A percentile compares a stretch with the other conserved stretches of the same genome.
Evolutionary conservation across 2,888 invertebrate genomes (phyloP).

Genomic region (Cataglyphis rosenhaueri): DNA sequence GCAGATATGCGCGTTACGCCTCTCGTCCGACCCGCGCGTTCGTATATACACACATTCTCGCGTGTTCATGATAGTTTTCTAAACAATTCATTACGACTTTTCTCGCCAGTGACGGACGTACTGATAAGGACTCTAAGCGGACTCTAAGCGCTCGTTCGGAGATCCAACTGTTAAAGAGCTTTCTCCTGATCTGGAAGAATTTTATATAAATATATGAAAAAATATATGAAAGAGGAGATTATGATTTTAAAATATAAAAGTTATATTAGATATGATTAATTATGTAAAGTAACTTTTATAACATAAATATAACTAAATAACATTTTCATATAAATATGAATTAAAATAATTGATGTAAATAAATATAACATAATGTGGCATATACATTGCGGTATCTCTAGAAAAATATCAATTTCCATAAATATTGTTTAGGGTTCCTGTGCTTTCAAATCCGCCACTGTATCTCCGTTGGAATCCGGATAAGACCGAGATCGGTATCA

Average conservation of each 20-base stretch:
- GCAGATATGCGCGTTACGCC: constrained; percentile 55
- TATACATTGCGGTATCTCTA: not conserved
- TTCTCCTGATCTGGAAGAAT: not conserved
- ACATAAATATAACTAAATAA: too few relatives aligned
- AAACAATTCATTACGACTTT: constrained; percentile 34
- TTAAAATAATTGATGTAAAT: too few relatives aligned
- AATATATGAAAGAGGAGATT: not conserved
- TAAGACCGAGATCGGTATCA: constrained; percentile 20
- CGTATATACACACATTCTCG: constrained; percentile 3
- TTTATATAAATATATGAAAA: not conserved
- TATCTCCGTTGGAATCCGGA: not conserved
- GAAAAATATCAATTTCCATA: not conserved
- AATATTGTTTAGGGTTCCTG: not conserved
- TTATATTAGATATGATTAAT: not conserved
- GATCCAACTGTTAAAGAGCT: not conserved
- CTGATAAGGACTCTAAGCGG: constrained; percentile 6
- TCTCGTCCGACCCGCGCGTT: constrained; percentile 30
- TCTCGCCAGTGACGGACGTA: constrained; percentile 11
- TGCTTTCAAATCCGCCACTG: not conserved
- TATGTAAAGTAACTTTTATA: not conserved
- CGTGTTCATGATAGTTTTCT: constrained; percentile 39
- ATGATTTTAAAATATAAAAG: not conserved
- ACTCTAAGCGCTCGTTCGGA: not conserved
- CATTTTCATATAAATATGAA: too few relatives aligned
- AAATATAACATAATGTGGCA: too few relatives aligned